Base-by-base conservation (phyloP, 2,113 vertebrate genomes). In the Amazona vittata region DNA sequence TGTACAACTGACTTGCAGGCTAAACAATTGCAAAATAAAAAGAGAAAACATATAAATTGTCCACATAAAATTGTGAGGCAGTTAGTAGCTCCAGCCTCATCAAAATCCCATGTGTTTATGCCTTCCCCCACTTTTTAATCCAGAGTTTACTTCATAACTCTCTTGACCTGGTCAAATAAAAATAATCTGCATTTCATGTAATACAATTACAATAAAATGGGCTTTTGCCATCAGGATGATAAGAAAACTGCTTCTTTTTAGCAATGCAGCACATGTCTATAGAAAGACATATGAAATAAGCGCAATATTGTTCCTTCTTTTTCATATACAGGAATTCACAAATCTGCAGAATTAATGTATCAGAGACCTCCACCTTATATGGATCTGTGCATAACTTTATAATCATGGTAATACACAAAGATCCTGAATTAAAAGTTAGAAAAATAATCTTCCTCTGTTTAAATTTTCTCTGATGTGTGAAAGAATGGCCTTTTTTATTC, bases 1-100 rank as follows among this genome's bases (percentile, higher is more conserved):
- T 70, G 12, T n/a, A 49, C 35, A 83, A 77, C 1, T 67, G 33
- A 84, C 8, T 67, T 73, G 17, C n/a, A 85, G 28, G 16, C 12
- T 92, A 80, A 75, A 63, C 9, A 37, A 46, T 35, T 83, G 18
- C 44, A 90, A 69, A 81, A 71, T 43, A 83, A 75, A 77, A 75
- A 67, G 2, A 33, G 16, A 86, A 83, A 89, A 57, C 0, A 0
- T 33, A 73, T 15, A 62, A 71, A 62, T 53, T 26, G 2, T 11
- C 33, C 29, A 8, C 6, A 19, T 16, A 4, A 86, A 70, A 37
- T 64, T 52, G 28, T 50, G 26, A 81, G 12, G 11, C 13, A 78
- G 5, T 20, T 74, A 29, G 28, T 60, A 64, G 8, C 49, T 75
- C 33, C 33, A 70, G 20, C 5, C 13, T 71, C 29, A 70, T 33